phyloP scores from a whole-genome alignment of 2,797 vertebrate species.

The Enteromius anoplus region DNA sequence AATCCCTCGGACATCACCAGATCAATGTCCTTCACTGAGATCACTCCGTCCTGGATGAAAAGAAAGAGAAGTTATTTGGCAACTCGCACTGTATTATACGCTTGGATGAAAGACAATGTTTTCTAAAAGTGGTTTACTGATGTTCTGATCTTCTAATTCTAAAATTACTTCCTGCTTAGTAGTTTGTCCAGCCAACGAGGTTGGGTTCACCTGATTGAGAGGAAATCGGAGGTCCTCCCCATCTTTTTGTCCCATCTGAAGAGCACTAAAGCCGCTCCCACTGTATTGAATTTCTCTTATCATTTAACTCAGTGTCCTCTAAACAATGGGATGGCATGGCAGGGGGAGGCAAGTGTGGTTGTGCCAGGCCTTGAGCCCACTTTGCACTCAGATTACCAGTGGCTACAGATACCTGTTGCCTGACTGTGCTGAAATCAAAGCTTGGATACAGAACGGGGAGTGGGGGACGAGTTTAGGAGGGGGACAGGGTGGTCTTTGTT shows the following conservation, averaged over 20 bases:
- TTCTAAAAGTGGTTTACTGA: constrained; percentile 16
- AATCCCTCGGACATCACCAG: constrained; percentile 96
- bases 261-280: constrained; percentile 60
- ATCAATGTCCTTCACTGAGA: constrained; percentile 92
- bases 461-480: constrained; percentile 53
- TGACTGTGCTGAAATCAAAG: constrained; percentile 76
- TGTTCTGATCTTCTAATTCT: constrained; percentile 36
- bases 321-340: constrained; percentile 64
- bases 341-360: constrained; percentile 54
- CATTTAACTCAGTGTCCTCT: constrained; percentile 65
- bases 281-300: constrained; percentile 72
- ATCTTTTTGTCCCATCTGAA: constrained; percentile 61
- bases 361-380: constrained; percentile 56
- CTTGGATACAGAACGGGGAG: constrained; percentile 66
- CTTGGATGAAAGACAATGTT: constrained; percentile 12
- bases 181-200: constrained; percentile 40
- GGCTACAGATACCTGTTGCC: constrained; percentile 73
- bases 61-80: constrained; percentile 35
- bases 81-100: neutral
- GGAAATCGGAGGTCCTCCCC: constrained; percentile 40
- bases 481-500: constrained; percentile 82
- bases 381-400: constrained; percentile 69
- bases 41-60: constrained; percentile 83
- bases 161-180: constrained; percentile 39
- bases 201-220: constrained; percentile 24